Base-by-base conservation (phyloP, 2,113 vertebrate species). In the Atractosteus spatula region DNA sequence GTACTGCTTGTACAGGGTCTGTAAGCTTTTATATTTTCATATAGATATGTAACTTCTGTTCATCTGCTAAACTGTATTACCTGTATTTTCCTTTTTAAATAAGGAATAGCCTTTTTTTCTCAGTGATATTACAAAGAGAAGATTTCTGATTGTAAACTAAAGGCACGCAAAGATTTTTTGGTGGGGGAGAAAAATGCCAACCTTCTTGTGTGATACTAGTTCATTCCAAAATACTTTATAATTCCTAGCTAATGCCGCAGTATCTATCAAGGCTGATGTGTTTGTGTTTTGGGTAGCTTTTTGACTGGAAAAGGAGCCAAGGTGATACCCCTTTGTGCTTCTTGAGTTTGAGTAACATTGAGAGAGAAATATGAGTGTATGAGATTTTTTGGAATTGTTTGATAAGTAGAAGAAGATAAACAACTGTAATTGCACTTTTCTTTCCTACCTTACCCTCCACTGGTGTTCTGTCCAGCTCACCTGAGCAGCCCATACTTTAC, bases 181-280 rank as follows among this genome's bases (percentile, higher is more conserved):
- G 29, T 29, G 29, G 16, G 66, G 66, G 4, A 44, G 14, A 44
- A 29, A 63, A 68, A 65, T 61, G 65, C 62, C 64, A 74, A 77
- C 76, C 72, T 71, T 78, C 72, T 74, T 65, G 69, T 74, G 54
- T 51, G 17, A 70, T 64, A 56, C 57, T 43, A 44, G 41, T 71
- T 78, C 70, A 74, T 66, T 74, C 12, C 59, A 74, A 41, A 51
- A 55, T 10, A 12, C 5, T 14, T 61, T 16, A 10, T 42, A 6
- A 16, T 57, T n/a, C 3, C 8, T 54, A 14, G 45, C 43, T 10
- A 45, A 13, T 47, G 64, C 45, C 17, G 16, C n/a, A 7, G 51
- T 14, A 51, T 13, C 3, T 51, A 45, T 12, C 11, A 44, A 47
- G 66, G 7, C n/a, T 68, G 43, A 4, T 55, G 44, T 41, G 3